Conservation (phyloP, 2,797 vertebrate species). For the Tapirus indicus region DNA sequence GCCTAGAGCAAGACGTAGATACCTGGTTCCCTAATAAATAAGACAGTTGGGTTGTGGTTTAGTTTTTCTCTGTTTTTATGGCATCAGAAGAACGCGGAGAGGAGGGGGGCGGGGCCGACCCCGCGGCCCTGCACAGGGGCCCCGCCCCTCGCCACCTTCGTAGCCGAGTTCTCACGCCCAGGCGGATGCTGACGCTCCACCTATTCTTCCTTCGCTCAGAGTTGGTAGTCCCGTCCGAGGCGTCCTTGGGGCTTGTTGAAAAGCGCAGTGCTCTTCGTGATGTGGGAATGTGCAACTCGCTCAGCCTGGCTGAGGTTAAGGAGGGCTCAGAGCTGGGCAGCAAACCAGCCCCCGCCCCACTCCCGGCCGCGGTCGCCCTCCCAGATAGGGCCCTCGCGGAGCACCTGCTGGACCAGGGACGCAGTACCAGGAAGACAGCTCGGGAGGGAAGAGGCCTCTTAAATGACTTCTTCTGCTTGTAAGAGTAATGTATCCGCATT, state of each 20-base stretch:
- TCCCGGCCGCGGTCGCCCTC: neutral
- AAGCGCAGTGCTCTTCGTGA: neutral
- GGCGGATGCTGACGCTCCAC: neutral
- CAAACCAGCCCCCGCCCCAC: neutral
- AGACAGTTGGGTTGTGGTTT: neutral
- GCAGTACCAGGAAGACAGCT: neutral
- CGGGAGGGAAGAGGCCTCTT: neutral
- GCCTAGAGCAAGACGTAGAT: neutral
- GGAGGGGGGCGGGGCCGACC: neutral
- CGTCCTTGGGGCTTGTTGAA: neutral
- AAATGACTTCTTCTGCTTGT: neutral
- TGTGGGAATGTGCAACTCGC: neutral
- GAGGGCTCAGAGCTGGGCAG: neutral
- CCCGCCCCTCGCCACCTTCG: neutral
- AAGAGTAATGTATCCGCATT: neutral
- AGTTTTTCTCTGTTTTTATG: neutral
- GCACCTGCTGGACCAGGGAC: neutral
- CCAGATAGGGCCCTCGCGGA: neutral
- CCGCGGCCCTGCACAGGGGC: rapidly evolving
- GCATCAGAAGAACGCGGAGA: rapidly evolving
- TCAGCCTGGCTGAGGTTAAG: neutral
- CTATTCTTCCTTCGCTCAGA: neutral
- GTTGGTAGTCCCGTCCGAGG: neutral
- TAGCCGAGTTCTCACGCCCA: neutral
- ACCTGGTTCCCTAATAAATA: neutral